These are phyloP conservation scores for Melanostigma gelatinosum DNA, from an alignment of 2,113 vertebrate genomes.

Conservation along the genomic window DNA sequence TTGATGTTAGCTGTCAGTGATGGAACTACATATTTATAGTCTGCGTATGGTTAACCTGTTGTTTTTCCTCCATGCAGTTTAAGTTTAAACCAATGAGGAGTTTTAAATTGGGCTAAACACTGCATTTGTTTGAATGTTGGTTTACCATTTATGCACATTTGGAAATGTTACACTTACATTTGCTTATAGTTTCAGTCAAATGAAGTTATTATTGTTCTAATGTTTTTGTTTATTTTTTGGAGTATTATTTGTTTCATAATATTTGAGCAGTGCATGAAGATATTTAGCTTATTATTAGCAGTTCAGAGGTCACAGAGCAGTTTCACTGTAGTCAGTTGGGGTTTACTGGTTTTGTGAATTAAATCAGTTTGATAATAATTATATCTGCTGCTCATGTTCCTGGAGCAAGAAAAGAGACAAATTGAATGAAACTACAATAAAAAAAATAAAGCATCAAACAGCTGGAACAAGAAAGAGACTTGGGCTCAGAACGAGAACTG, in stretches of 20 bases:
- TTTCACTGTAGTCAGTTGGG: neutral
- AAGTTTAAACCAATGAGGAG: neutral
- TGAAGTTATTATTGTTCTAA: neutral
- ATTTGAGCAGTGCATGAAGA: neutral
- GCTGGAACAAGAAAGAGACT: neutral
- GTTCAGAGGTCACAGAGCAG: neutral
- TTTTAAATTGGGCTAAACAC: neutral
- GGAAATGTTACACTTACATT: neutral
- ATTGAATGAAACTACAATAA: neutral
- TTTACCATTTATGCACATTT: neutral
- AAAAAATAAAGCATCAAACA: slow-evolving; percentile 7
- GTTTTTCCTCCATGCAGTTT: neutral
- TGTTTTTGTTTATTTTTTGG: neutral
- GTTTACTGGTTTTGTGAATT: neutral
- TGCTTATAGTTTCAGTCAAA: neutral
- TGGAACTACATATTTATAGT: too few species aligned
- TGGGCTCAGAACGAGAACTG: slow-evolving; percentile 1
- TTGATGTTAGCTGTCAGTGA: too few species aligned
- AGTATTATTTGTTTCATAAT: neutral
- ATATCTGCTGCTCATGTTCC: neutral
- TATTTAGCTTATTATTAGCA: neutral
- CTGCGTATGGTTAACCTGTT: too few species aligned
- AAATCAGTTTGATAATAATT: neutral
- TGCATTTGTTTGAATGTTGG: neutral
- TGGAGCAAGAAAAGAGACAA: neutral